Conservation (phyloP, 2,797 vertebrate genomes). For the Vespertilio murinus region DNA sequence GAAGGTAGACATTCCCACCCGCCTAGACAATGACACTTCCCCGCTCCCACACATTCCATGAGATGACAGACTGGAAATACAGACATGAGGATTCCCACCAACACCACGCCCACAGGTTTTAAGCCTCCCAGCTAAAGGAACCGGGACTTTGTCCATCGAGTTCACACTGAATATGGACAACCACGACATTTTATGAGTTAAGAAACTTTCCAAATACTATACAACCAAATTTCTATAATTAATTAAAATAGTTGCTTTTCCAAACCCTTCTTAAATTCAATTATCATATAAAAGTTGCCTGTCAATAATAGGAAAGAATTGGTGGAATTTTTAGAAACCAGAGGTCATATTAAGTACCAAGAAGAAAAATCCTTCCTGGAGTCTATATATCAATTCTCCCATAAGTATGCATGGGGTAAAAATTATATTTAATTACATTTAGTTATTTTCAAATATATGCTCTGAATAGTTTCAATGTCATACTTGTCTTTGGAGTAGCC, state of each 20-base stretch:
- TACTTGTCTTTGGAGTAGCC: not conserved
- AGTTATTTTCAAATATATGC: conserved; percentile 30
- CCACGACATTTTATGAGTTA: conserved; percentile 14
- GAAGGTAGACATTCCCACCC: conserved; percentile 78
- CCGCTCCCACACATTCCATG: conserved; percentile 68
- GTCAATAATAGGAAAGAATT: conserved; percentile 12
- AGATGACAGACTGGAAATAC: conserved; percentile 59
- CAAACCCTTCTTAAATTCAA: conserved; percentile 23
- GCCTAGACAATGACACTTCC: conserved; percentile 73
- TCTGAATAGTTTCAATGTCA: not conserved
- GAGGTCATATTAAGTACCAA: not conserved
- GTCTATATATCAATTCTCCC: not conserved
- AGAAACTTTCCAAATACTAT: conserved; percentile 14
- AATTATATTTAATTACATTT: not conserved
- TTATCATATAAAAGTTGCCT: conserved; percentile 3
- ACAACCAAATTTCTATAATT: conserved; percentile 8
- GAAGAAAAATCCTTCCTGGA: not conserved
- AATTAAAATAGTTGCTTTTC: not conserved
- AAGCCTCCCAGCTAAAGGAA: conserved; percentile 33
- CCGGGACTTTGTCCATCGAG: not conserved
- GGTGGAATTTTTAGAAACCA: not conserved
- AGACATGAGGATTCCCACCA: conserved; percentile 43
- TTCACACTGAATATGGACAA: conserved; percentile 25
- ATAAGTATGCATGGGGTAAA: not conserved
- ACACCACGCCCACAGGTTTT: not conserved